Base-by-base conservation (phyloP, 2,888 invertebrate species). In the Melanotus villosus region DNA sequence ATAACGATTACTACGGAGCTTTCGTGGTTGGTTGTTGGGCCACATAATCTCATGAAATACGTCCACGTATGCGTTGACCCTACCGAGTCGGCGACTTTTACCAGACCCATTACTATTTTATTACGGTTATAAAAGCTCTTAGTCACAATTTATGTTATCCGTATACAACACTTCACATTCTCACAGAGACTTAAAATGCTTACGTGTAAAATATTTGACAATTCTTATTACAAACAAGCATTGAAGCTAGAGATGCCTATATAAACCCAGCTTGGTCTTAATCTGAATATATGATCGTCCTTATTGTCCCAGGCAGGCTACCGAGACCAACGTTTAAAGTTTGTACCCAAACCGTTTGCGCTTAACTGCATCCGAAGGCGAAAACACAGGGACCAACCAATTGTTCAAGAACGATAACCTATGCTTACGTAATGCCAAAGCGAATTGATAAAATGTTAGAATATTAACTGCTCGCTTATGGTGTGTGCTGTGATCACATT, bases 211-310 rank as follows among this genome's bases (percentile, higher is more conserved):
- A 82, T 83, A 82, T 83, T 82, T 81, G 82, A 83, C 82, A 82
- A 81, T 81, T 82, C 82, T 81, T 83, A 83, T 83, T 82, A 80
- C 82, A 74, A 77, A 77, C 78, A 75, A 75, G 77, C 77, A 77
- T 79, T 77, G 77, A 78, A 77, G 77, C 76, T 74, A 71, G 80
- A 78, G 79, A 80, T 79, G 81, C 78, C 79, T 77, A 78, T 79
- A 80, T 81, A 82, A 80, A 80, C 80, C 80, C 77, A 76, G 77
- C 80, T 80, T 76, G 79, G 79, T 79, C 81, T 80, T 83, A 83
- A 83, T 83, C 83, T 83, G 81, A 82, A 83, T 83, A 82, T 83
- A 83, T 80, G 83, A 81, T 80, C 78, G 80, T 78, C 80, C 82
- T 82, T 83, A 83, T 83, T 83, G 82, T 83, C 80, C 80, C 79